Base-by-base conservation (phyloP, 2,113 vertebrate species). In the Rana temporaria region DNA sequence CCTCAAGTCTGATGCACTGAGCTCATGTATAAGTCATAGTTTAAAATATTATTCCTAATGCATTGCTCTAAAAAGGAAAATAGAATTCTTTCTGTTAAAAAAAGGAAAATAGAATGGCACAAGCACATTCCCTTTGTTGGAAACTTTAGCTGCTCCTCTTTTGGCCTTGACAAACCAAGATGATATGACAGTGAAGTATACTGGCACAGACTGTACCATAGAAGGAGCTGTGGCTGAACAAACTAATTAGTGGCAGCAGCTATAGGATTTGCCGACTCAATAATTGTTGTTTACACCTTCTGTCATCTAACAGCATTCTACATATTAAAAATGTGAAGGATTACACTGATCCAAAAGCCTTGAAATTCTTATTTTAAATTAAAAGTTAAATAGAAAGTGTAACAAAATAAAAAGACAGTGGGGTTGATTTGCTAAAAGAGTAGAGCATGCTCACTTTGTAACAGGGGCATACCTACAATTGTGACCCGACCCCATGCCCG, bases 231-330 rank as follows among this genome's bases (percentile, higher is more conserved):
- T 74, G 20, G 57, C 26, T 73, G 53, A 60, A 56, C 65, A 70
- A 26, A 60, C 66, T 70, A 80, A 80, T 80, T 80, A 80, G n/a
- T 34, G 20, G 66, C 65, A 24, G 55, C 30, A 70, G 56, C 30
- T 70, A 70, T 70, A 70, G 55, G 65, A 79, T 67, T 17, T 79
- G 52, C 55, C 68, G 65, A 53, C 22, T 22, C 65, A 59, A 32
- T 79, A 57, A 79, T 66, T 79, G 77, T 80, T 59, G 48, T 48
- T 81, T 72, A 34, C 34, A 34, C 79, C 79, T 81, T 73, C 79
- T 73, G 79, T 81, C 79, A 73, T 65, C 60, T 16, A 65, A 30
- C 38, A 73, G 69, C 60, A 64, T 81, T 73, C 16, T 30, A 42
- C 24, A 73, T 65, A 56, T 56, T 70, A 70, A n/a, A 70, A 70